Evolutionary conservation across 2,888 invertebrate genomes (phyloP), one percentile per base, ranked within the genome.

Genomic region (Papilio demoleus): DNA sequence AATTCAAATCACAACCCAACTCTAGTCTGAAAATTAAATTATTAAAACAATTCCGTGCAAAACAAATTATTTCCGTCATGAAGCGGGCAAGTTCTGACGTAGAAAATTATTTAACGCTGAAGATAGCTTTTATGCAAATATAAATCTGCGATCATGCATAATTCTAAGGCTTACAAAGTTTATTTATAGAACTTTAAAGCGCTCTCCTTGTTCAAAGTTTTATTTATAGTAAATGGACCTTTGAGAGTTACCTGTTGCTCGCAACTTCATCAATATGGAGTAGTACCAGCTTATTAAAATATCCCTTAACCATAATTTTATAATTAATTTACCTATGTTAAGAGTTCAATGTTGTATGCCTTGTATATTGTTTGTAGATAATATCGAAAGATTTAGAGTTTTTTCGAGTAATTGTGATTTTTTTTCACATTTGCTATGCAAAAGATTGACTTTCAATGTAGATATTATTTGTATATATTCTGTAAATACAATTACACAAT

Each of bases 51-150:
- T 4, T 22, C 42, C 2, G 2, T 47, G 12, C 12, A 12, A 22
- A 47, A 22, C 22, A 1, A 22, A 47, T 47, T 50, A 31, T 31
- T 11, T 56, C 53, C 9, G n/a, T 17, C 53, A 9, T 53, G 6
- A 31, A 53, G 14, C 27, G 24, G 24, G 24, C 9, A 27, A 53
- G 2, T 53, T 53, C 31, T 17, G 9, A 31, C 31, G 27, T 53
- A 17, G 31, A 31, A 31, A 53, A 31, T 31, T 31, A 53, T 53
- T 53, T 53, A 31, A 14, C 31, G 31, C 24, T n/a, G 31, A 53
- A 53, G 53, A 31, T 53, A 31, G 31, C 53, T 53, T 53, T 53
- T 53, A 53, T 53, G 53, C 53, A 53, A 53, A 53, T 53, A 53
- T 17, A 17, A 17, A 31, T 53, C 53, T 53, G 53, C n/a, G 17